phyloP scores from a whole-genome alignment of 2,888 invertebrate genomes.

The Acleris emargana region DNA sequence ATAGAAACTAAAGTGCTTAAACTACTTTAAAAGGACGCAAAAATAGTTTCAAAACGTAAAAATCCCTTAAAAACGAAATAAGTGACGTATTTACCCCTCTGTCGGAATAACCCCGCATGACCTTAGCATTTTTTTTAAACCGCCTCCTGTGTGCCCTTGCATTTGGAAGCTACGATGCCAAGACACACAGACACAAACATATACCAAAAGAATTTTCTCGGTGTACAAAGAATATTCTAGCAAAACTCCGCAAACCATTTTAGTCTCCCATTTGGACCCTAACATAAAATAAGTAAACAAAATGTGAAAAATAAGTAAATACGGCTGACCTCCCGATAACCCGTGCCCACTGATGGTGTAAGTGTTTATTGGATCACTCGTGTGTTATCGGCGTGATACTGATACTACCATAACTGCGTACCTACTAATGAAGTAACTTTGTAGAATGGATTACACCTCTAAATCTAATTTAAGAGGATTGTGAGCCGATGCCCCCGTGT shows the following conservation, averaged over 20 bases:
- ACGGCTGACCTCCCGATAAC: slow-evolving; percentile 29
- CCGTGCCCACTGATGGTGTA: slow-evolving; percentile 21
- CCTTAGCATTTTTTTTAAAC: too few relatives aligned
- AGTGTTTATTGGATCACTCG: slow-evolving; percentile 16
- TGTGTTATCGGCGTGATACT: slow-evolving; percentile 10
- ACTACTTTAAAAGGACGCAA: too few relatives aligned
- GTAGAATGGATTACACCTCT: neutral
- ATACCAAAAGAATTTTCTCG: neutral
- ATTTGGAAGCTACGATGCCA: too few relatives aligned
- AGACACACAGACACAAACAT: too few relatives aligned
- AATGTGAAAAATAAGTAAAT: slow-evolving; percentile 35
- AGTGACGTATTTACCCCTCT: too few relatives aligned
- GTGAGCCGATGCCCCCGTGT: too few relatives aligned
- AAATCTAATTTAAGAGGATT: too few relatives aligned
- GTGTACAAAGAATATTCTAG: neutral
- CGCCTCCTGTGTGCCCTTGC: too few relatives aligned
- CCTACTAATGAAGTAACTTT: neutral
- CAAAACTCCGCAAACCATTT: neutral
- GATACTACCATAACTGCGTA: neutral
- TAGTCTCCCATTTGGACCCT: slow-evolving; percentile 25
- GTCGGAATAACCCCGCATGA: too few relatives aligned
- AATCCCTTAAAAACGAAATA: too few relatives aligned
- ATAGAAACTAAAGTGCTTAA: too few relatives aligned
- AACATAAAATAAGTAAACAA: slow-evolving; percentile 37
- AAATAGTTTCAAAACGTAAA: too few relatives aligned